A percentile compares a stretch with the other conserved stretches of the same genome.
Conservation (phyloP, 2,113 vertebrate species). For the Daubentonia madagascariensis region DNA sequence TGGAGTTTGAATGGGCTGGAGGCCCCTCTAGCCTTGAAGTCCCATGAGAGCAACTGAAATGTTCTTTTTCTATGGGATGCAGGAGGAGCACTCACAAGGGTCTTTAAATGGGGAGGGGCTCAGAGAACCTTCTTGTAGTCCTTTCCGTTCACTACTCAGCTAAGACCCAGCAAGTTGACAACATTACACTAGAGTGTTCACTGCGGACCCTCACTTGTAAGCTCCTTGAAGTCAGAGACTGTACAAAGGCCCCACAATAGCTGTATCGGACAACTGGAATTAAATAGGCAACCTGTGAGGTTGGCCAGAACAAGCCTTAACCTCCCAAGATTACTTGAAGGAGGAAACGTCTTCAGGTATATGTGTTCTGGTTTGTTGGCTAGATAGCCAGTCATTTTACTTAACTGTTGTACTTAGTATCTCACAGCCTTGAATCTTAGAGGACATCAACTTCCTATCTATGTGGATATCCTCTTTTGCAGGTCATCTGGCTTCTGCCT, state of each 20-base stretch:
- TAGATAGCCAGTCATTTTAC: not conserved
- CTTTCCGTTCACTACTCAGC: not conserved
- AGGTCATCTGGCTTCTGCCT: not conserved
- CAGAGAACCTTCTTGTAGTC: not conserved
- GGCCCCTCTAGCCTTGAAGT: not conserved
- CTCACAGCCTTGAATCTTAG: not conserved
- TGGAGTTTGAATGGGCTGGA: not conserved
- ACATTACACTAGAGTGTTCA: not conserved
- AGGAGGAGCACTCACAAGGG: not conserved
- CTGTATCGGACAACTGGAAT: not conserved
- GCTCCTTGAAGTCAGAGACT: not conserved
- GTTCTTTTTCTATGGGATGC: not conserved
- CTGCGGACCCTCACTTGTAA: not conserved
- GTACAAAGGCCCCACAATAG: not conserved
- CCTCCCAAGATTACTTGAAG: not conserved
- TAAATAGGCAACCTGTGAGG: not conserved
- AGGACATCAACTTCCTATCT: not conserved
- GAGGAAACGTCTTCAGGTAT: not conserved
- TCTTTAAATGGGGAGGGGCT: not conserved
- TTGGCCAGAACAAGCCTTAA: not conserved
- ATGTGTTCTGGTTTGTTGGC: not conserved
- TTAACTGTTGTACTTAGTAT: not conserved
- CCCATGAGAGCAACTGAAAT: not conserved
- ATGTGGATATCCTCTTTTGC: not conserved
- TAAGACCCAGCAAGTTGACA: not conserved